A percentile compares a stretch with the other conserved stretches of the same genome.
Conservation (phyloP, 2,888 invertebrate species). For the Volucella inanis region DNA sequence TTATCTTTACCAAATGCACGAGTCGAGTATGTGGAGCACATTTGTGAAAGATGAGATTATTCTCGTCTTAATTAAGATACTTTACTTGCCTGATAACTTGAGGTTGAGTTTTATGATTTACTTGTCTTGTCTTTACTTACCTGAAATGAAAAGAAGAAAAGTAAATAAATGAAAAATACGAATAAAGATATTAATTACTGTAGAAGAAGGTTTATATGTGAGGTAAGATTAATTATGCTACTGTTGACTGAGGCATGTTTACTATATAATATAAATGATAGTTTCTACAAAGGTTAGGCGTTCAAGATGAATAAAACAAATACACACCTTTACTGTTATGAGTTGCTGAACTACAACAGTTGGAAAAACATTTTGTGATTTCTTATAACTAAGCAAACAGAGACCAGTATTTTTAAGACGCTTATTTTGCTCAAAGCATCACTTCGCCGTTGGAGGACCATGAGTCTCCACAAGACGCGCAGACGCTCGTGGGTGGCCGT, state of each 20-base stretch:
- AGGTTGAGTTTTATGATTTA: conserved; percentile 58
- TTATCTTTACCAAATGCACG: conserved; percentile 7
- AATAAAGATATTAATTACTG: conserved; percentile 26
- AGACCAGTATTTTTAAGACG: too few relatives aligned
- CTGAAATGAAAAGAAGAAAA: conserved; percentile 51
- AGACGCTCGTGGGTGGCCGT: too few relatives aligned
- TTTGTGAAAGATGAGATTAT: conserved; percentile 46
- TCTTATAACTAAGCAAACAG: too few relatives aligned
- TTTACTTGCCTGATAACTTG: conserved; percentile 55
- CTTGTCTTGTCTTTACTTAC: conserved; percentile 51
- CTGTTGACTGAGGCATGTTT: background rate
- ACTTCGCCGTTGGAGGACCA: too few relatives aligned
- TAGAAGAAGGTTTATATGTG: background rate
- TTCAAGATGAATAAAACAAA: background rate
- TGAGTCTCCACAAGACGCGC: too few relatives aligned
- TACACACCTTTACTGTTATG: too few relatives aligned
- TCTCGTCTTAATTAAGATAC: conserved; percentile 60
- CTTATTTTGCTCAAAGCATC: too few relatives aligned
- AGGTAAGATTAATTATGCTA: background rate
- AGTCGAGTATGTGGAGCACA: conserved; percentile 48
- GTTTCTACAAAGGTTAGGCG: background rate
- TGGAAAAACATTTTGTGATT: too few relatives aligned
- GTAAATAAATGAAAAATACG: background rate
- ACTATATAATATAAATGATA: background rate
- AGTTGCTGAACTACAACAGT: too few relatives aligned